phyloP scores from a whole-genome alignment of 1,140 invertebrate genomes.

The Wiebesia pumilae region DNA sequence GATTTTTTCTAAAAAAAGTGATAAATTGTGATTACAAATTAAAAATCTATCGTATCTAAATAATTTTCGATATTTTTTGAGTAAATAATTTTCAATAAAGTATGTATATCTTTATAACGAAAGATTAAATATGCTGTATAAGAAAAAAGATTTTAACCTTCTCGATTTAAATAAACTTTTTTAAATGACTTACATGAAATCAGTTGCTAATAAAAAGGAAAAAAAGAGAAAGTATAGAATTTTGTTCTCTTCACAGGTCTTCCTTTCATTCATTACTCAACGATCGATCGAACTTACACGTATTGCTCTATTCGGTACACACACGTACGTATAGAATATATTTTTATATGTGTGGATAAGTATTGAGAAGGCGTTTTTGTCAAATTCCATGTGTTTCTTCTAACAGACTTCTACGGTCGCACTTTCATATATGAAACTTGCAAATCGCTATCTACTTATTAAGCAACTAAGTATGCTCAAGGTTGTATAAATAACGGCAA shows the following conservation, averaged over 20 bases:
- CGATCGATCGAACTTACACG: slow-evolving; percentile 8
- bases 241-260: background rate
- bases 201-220: background rate
- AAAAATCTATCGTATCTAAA: too few relatives aligned
- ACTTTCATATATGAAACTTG: slow-evolving; percentile 11
- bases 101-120: background rate
- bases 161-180: too few relatives aligned
- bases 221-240: slow-evolving; percentile 7
- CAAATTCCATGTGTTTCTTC: slow-evolving; percentile 21
- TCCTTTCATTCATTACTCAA: background rate
- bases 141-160: too few relatives aligned
- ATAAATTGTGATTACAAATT: too few relatives aligned
- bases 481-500: slow-evolving; percentile 30
- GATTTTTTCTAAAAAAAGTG: too few relatives aligned
- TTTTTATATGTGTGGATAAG: too few relatives aligned
- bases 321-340: background rate
- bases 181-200: background rate
- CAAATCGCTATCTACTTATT: slow-evolving; percentile 25
- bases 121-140: background rate
- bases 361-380: slow-evolving; percentile 26
- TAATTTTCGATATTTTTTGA: too few relatives aligned
- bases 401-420: background rate
- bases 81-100: background rate
- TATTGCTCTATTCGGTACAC: slow-evolving; percentile 14
- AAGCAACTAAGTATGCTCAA: slow-evolving; percentile 9